A percentile compares a stretch with the other conserved stretches of the same genome.
Conservation (phyloP, 2,888 invertebrate species). For the Tromatobia lineatoria region DNA sequence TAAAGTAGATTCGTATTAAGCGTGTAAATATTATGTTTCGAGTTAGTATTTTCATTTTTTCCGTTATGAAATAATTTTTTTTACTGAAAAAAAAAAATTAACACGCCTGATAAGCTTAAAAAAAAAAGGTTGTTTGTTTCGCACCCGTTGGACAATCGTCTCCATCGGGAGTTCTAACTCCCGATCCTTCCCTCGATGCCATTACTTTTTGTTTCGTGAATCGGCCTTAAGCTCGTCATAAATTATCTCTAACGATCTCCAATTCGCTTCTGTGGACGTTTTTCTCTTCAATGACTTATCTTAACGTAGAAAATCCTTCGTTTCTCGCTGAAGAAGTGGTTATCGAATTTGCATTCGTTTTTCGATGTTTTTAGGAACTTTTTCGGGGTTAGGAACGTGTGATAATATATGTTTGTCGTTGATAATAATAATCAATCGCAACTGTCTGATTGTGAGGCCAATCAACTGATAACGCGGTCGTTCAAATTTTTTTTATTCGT, state of each 20-base stretch:
- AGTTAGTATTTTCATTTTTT: too few relatives aligned
- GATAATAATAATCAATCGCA: conserved; percentile 17
- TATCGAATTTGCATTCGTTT: neutral
- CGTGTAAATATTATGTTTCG: too few relatives aligned
- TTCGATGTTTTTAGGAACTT: neutral
- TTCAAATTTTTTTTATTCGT: neutral
- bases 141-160: neutral
- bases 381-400: conserved; percentile 12
- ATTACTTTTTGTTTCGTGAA: conserved; percentile 13
- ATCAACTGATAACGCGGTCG: neutral
- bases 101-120: neutral
- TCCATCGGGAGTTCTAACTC: neutral
- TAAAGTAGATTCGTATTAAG: too few relatives aligned
- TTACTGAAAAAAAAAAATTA: neutral
- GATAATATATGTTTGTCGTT: conserved; percentile 8
- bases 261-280: neutral
- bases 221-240: conserved; percentile 10
- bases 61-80: too few relatives aligned
- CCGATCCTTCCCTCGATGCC: neutral
- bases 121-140: neutral
- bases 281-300: neutral
- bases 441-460: neutral
- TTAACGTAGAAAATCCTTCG: neutral
- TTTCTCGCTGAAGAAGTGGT: too few relatives aligned
- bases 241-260: neutral